phyloP scores from a whole-genome alignment of 2,113 vertebrate genomes.

The Balaenoptera acutorostrata region DNA sequence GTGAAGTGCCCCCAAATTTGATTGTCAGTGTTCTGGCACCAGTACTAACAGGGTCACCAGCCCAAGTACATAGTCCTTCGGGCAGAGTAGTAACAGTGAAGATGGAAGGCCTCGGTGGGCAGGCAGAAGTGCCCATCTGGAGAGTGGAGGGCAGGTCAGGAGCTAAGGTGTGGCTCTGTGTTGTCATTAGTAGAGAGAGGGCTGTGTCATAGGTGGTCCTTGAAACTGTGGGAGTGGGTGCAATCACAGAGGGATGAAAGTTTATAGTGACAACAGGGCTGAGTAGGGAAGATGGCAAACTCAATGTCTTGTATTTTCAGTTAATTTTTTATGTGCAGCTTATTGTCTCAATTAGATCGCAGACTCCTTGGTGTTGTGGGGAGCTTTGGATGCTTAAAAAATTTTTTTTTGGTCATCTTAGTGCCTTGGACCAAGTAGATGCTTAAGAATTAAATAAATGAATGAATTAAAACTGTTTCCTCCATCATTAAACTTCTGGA shows the following conservation, averaged over 20 bases:
- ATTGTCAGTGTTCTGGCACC: background rate
- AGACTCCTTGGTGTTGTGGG: background rate
- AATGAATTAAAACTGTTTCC: background rate
- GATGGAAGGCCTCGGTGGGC: background rate
- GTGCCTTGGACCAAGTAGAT: background rate
- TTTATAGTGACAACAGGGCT: background rate
- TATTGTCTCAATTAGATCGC: background rate
- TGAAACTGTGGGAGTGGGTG: background rate
- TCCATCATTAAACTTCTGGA: background rate
- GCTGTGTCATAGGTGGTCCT: background rate
- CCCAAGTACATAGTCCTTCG: background rate
- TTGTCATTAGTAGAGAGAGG: background rate
- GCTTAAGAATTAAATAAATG: background rate
- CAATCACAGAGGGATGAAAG: background rate
- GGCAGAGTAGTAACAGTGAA: fast-evolving
- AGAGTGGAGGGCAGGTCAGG: background rate
- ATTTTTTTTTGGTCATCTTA: background rate
- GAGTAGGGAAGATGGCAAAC: background rate
- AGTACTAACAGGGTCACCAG: background rate
- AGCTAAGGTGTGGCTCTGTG: background rate
- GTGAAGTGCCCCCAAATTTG: background rate
- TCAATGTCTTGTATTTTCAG: background rate
- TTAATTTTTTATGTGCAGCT: background rate
- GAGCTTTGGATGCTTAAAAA: background rate
- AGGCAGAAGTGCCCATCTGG: background rate